These are phyloP conservation scores for Sminthurinus signatus DNA, from an alignment of 1,140 invertebrate species.

Conservation along the genomic window DNA sequence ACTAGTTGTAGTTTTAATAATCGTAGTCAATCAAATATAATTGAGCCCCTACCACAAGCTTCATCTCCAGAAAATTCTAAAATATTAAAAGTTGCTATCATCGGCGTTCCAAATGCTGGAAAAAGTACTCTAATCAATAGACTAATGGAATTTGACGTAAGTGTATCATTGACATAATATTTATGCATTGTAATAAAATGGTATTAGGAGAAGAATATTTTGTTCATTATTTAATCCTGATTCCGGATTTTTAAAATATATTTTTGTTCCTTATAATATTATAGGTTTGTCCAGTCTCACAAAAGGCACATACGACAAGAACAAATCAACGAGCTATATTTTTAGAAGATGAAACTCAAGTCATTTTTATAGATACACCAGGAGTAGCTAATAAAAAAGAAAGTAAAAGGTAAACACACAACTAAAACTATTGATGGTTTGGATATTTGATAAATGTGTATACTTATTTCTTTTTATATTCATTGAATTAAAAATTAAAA, in stretches of 20 bases:
- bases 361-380: slow-evolving; percentile 83
- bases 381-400: slow-evolving; percentile 64
- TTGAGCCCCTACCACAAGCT: background rate
- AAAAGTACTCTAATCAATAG: slow-evolving; percentile 91
- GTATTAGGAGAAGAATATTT: too few species aligned
- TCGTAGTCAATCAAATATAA: too few species aligned
- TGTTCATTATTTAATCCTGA: too few species aligned
- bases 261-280: too few species aligned
- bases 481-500: too few species aligned
- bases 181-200: too few species aligned
- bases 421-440: too few species aligned
- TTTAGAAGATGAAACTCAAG: slow-evolving; percentile 66
- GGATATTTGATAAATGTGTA: too few species aligned
- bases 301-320: slow-evolving; percentile 84
- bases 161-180: too few species aligned
- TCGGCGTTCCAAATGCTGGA: slow-evolving; percentile 85
- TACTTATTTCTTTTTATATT: too few species aligned
- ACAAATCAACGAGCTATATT: slow-evolving; percentile 63
- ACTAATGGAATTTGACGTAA: slow-evolving; percentile 69
- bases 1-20: too few species aligned
- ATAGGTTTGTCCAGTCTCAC: slow-evolving; percentile 77
- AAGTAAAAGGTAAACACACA: slow-evolving; percentile 59
- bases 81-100: slow-evolving; percentile 72
- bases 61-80: slow-evolving; percentile 43
- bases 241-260: too few species aligned